Conservation (phyloP, 64 coral and sea anemone genomes). For the Pocillopora damicornis region DNA sequence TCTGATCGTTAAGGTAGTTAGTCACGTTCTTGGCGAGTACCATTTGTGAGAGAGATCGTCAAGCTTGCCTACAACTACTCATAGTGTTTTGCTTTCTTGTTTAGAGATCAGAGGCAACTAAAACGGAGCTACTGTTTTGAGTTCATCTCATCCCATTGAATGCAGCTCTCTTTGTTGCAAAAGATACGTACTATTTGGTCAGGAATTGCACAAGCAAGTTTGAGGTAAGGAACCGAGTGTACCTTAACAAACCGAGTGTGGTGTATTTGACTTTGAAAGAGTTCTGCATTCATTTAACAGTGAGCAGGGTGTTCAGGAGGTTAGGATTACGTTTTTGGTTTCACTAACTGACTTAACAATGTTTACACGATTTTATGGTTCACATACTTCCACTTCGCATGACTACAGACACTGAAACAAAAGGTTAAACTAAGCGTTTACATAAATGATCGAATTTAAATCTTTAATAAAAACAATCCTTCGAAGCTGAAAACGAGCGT, state of each 20-base stretch:
- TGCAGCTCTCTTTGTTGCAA: too few relatives aligned
- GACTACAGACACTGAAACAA: too few relatives aligned
- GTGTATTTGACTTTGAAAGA: too few relatives aligned
- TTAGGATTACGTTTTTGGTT: too few relatives aligned
- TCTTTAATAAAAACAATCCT: slow-evolving; percentile 5
- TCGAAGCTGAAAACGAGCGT: background rate
- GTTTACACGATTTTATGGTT: too few relatives aligned
- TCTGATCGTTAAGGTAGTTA: background rate
- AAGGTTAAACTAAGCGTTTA: slow-evolving; percentile 11
- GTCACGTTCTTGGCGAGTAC: slow-evolving; percentile 15
- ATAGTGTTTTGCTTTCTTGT: background rate
- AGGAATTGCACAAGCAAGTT: background rate
- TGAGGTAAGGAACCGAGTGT: background rate
- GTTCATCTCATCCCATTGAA: background rate
- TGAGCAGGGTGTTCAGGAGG: too few relatives aligned
- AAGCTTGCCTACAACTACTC: background rate
- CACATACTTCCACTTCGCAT: too few relatives aligned
- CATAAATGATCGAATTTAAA: slow-evolving; percentile 23
- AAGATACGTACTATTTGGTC: too few relatives aligned
- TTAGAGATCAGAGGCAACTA: background rate
- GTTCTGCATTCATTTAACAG: too few relatives aligned
- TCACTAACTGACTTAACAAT: too few relatives aligned
- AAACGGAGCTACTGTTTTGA: background rate
- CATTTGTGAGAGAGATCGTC: background rate
- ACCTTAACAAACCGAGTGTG: too few relatives aligned